Evolutionary conservation across 2,797 vertebrate species (phyloP).

Genomic region (Pantherophis alleghaniensis): DNA sequence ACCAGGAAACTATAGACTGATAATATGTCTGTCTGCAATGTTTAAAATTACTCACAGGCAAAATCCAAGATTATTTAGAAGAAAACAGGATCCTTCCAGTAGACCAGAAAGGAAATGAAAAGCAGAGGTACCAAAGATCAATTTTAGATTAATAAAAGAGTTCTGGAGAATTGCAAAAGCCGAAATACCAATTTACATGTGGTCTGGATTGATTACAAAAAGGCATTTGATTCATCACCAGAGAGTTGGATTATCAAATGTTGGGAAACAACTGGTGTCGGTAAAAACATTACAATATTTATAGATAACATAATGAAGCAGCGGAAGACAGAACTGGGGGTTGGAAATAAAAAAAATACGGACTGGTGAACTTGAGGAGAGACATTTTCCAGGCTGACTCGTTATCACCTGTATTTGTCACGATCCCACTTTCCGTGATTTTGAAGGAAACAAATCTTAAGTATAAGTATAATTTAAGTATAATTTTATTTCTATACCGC

Average conservation of each 20-base stretch:
- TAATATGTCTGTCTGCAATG: background rate
- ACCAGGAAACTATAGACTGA: background rate
- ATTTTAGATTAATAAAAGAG: background rate
- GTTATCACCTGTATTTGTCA: background rate
- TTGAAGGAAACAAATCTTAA: background rate
- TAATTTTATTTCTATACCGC: no score
- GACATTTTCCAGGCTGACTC: no score
- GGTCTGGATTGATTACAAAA: background rate
- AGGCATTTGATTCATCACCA: background rate
- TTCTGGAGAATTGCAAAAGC: background rate
- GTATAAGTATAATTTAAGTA: no score
- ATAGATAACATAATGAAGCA: background rate
- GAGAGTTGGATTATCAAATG: background rate
- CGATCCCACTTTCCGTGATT: background rate
- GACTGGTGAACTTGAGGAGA: background rate
- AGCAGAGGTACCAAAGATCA: background rate
- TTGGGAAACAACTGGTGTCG: background rate
- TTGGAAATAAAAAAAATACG: background rate
- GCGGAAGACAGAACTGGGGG: background rate
- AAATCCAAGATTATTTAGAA: background rate
- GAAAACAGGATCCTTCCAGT: background rate
- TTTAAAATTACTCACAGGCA: background rate
- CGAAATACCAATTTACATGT: background rate
- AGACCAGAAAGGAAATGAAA: background rate
- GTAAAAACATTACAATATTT: background rate